These are phyloP conservation scores for Cecidostiba fungosa DNA, from an alignment of 2,888 invertebrate species.

Conservation along the genomic window DNA sequence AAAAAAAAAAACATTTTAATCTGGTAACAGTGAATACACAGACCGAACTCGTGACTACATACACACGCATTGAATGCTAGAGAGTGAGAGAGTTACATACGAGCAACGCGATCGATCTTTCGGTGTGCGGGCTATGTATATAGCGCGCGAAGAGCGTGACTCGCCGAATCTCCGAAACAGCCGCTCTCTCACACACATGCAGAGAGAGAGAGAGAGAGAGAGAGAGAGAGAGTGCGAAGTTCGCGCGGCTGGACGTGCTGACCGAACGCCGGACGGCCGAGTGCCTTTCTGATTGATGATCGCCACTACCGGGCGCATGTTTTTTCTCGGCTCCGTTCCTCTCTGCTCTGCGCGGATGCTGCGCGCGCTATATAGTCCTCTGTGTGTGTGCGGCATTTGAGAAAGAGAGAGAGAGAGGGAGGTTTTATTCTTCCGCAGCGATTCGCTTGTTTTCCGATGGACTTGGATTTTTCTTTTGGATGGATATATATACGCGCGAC, in stretches of 20 bases:
- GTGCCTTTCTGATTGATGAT: conserved; percentile 78
- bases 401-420: background rate
- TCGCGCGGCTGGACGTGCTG: conserved; percentile 74
- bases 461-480: background rate
- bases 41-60: background rate
- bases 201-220: background rate
- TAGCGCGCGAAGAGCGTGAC: conserved; percentile 59
- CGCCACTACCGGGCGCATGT: conserved; percentile 77
- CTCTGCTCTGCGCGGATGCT: conserved; percentile 36
- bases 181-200: conserved; percentile 17
- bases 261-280: conserved; percentile 75
- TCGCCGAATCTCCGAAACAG: conserved; percentile 59
- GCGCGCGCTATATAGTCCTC: background rate
- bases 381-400: background rate
- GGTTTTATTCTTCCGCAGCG: conserved; percentile 36
- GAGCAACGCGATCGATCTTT: conserved; percentile 61
- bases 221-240: conserved; percentile 61
- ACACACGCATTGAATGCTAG: background rate
- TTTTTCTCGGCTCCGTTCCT: conserved; percentile 65
- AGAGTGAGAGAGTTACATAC: background rate
- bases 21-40: background rate
- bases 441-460: conserved; percentile 41
- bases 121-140: conserved; percentile 8
- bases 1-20: background rate
- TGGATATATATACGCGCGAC: background rate